Base-by-base conservation (phyloP, 2,797 vertebrate genomes). In the Onychomys leucogaster region DNA sequence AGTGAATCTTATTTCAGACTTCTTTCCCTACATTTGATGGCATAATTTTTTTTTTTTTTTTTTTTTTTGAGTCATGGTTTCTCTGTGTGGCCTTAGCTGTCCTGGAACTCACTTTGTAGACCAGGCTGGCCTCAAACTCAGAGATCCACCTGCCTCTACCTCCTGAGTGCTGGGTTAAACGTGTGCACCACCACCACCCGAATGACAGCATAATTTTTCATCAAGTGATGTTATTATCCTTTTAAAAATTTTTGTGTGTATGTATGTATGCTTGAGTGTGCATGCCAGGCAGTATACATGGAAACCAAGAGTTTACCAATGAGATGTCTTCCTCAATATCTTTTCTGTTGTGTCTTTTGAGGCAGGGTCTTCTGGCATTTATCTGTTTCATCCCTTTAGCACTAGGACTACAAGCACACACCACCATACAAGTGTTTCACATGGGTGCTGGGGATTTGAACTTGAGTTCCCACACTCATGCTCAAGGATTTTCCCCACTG, bases 151-250 rank as follows among this genome's bases (percentile, higher is more conserved):
- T 17, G 55, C 55, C 55, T 55, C 55, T 55, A 16, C 55, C 55
- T 55, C 55, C 55, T 16, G 5, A 55, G 55, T 55, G 55, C 55
- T 55, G 16, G 16, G 55, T 55, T 55, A 55, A 55, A 55, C 4
- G 55, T 55, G 16, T 55, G 55, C 5, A 17, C 16, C 55, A 55
- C 16, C 14, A 55, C 16, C 55, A 55, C 55, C 16, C 17, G 16
- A 16, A 61, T 96, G 92, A 94, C 37, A 96, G 52, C 8, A 83
- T 95, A 96, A 86, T 91, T 96, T 91, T 96, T 96, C 73, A 77
- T 73, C 75, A 84, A 90, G 27, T 96, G 29, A 86, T 52, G 12
- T 67, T 89, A 65, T n/a, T 23, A 75, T 73, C 17, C 59, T 94
- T 93, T 34, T 8, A 32, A 81, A 37, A 80, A 37, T 16, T 37